Percentiles rank a stretch among this genome's conserved stretches.
phyloP scores from a whole-genome alignment of 2,888 invertebrate genomes.

The Hetaerina titia region DNA sequence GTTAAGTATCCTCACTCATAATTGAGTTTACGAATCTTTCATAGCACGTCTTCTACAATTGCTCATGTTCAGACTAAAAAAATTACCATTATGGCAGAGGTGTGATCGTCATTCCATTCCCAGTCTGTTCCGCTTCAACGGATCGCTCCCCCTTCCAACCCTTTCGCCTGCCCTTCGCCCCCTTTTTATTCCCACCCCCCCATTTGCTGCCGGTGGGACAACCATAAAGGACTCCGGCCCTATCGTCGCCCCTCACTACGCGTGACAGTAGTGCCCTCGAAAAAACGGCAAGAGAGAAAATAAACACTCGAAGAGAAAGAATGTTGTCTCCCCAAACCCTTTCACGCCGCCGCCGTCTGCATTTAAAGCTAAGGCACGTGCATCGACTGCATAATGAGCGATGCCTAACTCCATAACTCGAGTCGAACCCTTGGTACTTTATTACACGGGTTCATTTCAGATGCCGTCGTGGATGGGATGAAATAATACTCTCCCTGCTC shows the following conservation, averaged over 20 bases:
- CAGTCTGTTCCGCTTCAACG: neutral
- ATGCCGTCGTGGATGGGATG: neutral
- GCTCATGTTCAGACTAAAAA: too few species aligned
- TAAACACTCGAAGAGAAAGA: neutral
- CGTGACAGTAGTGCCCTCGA: neutral
- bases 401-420: slow-evolving; percentile 6
- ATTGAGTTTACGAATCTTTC: too few species aligned
- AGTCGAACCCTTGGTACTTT: slow-evolving; percentile 14
- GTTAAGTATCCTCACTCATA: too few species aligned
- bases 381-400: neutral
- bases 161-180: neutral
- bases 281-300: neutral
- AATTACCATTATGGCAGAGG: too few species aligned
- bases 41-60: too few species aligned
- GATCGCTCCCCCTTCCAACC: neutral
- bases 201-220: neutral
- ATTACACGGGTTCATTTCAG: slow-evolving; percentile 5
- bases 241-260: neutral
- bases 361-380: slow-evolving; percentile 30
- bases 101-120: slow-evolving; percentile 36
- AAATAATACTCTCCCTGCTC: neutral
- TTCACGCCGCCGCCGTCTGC: neutral
- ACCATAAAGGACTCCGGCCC: too few species aligned
- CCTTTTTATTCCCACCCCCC: neutral
- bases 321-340: neutral